phyloP scores from a whole-genome alignment of 2,113 vertebrate genomes.

The Pterocles burchelli region DNA sequence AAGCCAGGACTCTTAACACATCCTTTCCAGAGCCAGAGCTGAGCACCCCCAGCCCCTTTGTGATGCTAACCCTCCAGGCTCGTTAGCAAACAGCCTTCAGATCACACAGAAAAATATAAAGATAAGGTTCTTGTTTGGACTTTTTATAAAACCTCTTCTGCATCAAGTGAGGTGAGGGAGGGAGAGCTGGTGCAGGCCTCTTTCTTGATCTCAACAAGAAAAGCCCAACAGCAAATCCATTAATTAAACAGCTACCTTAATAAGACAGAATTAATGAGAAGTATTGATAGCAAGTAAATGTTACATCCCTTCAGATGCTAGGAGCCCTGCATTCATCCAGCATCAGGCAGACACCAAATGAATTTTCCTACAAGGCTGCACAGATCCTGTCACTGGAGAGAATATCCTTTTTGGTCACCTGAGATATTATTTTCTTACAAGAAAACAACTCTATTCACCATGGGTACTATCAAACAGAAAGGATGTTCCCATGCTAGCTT shows the following conservation, averaged over 20 bases:
- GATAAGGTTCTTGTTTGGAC: neutral
- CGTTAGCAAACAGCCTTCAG: neutral
- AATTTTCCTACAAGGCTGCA: neutral
- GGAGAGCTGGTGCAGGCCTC: neutral
- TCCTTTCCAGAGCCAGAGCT: neutral
- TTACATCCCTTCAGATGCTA: neutral
- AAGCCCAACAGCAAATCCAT: neutral
- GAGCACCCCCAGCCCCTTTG: neutral
- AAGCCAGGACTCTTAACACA: neutral
- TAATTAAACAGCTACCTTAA: neutral
- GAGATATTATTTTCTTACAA: neutral
- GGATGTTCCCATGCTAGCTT: neutral
- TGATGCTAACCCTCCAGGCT: neutral
- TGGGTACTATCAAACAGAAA: neutral
- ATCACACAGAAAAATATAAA: neutral
- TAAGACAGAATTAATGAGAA: neutral
- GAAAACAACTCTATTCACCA: neutral
- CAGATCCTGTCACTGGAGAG: neutral
- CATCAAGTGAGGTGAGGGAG: neutral
- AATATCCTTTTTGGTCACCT: neutral
- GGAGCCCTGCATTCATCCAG: neutral
- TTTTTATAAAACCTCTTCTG: neutral
- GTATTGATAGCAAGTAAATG: neutral
- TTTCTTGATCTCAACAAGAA: neutral
- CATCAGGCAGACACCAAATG: neutral